Evolutionary conservation across 1,140 invertebrate species (phyloP).

Genomic region (Heliconius himera): DNA sequence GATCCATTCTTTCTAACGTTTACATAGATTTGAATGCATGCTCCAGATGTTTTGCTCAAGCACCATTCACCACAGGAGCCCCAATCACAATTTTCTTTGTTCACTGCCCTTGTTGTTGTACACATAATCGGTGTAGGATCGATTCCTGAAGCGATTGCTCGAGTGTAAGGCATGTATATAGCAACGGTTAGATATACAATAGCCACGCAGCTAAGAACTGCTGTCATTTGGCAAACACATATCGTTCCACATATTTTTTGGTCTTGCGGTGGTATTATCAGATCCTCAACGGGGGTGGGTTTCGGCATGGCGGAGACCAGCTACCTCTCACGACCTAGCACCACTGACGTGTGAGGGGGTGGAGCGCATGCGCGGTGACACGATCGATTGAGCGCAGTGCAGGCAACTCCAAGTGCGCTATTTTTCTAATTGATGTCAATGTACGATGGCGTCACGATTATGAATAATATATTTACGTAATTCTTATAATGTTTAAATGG

Average conservation of each 20-base stretch:
- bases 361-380: conserved; percentile 70
- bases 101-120: conserved; percentile 90
- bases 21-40: conserved; percentile 94
- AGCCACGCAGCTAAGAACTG: conserved; percentile 92
- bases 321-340: conserved; percentile 55
- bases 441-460: conserved; percentile 43
- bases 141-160: conserved; percentile 93
- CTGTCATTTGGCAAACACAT: conserved; percentile 94
- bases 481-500: not conserved
- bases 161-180: conserved; percentile 92
- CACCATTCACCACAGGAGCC: conserved; percentile 96
- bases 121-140: conserved; percentile 93
- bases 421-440: conserved; percentile 75
- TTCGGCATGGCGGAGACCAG: conserved; percentile 85
- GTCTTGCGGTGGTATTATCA: conserved; percentile 93
- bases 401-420: conserved; percentile 68
- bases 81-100: conserved; percentile 92
- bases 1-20: conserved; percentile 92
- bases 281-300: conserved; percentile 88
- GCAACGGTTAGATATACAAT: conserved; percentile 94
- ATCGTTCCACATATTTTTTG: conserved; percentile 94
- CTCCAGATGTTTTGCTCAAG: conserved; percentile 92
- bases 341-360: conserved; percentile 66
- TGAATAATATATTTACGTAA: conserved; percentile 29
- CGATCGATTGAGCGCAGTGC: conserved; percentile 79